Conservation (phyloP, 2,113 vertebrate genomes). For the Xiphias gladius region DNA sequence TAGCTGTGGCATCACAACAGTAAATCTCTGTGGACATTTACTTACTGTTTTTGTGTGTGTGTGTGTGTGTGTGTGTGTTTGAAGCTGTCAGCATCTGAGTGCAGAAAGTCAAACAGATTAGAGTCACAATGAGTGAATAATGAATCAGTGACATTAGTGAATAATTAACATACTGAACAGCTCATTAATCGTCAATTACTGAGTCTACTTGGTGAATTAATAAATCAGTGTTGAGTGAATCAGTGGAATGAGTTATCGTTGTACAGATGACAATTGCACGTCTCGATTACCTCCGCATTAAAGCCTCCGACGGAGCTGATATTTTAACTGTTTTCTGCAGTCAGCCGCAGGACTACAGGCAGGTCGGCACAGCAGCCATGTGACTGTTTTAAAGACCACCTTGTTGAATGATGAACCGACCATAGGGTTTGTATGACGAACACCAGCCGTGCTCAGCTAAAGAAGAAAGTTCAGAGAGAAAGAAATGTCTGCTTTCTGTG, state of each 20-base stretch:
- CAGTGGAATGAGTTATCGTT: no score
- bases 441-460: background rate
- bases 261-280: background rate
- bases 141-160: slow-evolving; percentile 23
- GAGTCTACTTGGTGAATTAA: background rate
- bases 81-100: background rate
- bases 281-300: background rate
- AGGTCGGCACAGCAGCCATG: background rate
- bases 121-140: background rate
- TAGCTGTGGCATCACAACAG: slow-evolving; percentile 23
- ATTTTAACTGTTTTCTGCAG: no score
- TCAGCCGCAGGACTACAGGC: no score
- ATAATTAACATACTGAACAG: slow-evolving; percentile 23
- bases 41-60: background rate
- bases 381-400: background rate
- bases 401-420: background rate
- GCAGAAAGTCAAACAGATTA: background rate
- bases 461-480: background rate
- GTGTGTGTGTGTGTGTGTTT: slow-evolving; percentile 1
- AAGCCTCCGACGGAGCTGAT: no score
- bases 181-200: slow-evolving; percentile 3
- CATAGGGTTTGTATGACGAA: background rate
- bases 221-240: background rate
- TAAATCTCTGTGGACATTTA: slow-evolving; percentile 23
- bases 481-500: no score